Evolutionary conservation across 1,140 invertebrate genomes (phyloP), one percentile per base, ranked within the genome.

Genomic region (Centruroides sculpturatus): DNA sequence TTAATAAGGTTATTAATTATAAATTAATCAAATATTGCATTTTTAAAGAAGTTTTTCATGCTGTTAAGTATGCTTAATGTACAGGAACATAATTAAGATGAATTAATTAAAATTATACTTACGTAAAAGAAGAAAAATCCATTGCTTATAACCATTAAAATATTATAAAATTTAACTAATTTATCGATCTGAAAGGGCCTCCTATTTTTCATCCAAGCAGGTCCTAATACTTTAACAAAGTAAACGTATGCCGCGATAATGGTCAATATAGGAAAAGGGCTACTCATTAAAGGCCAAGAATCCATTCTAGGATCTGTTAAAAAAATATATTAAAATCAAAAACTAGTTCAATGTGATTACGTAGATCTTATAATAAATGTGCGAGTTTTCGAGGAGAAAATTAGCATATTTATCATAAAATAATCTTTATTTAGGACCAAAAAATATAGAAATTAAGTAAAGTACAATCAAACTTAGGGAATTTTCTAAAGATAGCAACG

Each of bases 231-330:
- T 75, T 83, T 87, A 57, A 89, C 85, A 69, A 89, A 87, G 69
- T 89, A 86, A 54, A 85, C 87, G 75, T 92, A 93, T 2, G 49
- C 57, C n/a, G 58, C 47, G n/a, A 69, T 67, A n/a, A 69, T 64
- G 10, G 65, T 57, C 36, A 94, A 71, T 4, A 92, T 96, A 13
- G 92, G 92, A 67, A 86, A 79, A n/a, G 91, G 91, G 62, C 87
- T 87, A 57, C 83, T 84, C 85, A 94, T 91, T 77, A 97, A 82
- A n/a, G 83, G 75, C 89, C 91, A 96, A 68, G 85, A 82, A 61
- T 83, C 85, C 46, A 95, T 89, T 63, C 93, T 80, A 35, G 87
- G 85, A 83, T 95, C 92, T 92, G 77, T 64, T 73, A 79, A 68
- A 60, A 70, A 71, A 23, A 23, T 23, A 23, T 23, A 23, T 23